Evolutionary conservation across 1,140 invertebrate genomes (phyloP), one percentile per base, ranked within the genome.

Genomic region (Varroa destructor): DNA sequence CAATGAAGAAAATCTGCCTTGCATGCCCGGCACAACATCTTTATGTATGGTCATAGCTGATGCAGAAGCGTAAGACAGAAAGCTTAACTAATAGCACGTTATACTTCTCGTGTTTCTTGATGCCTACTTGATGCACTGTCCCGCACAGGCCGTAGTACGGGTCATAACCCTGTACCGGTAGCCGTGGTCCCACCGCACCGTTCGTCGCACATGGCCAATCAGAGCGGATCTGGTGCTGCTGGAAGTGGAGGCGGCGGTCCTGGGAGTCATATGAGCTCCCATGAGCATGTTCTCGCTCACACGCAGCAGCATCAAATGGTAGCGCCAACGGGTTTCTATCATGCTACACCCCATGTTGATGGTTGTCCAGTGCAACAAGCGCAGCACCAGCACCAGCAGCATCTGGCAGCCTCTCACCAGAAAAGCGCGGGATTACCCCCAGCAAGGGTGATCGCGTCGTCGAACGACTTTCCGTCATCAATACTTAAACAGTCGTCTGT

Each of bases 111-210:
- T 25, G 25, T 42, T 58, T 58, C 14, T 58, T 14, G 57, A 58
- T 8, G 4, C 40, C 37, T 58, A 8, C 3, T 46, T 67, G 3
- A 67, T 46, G 36, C 12, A 2, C n/a, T 40, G 2, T 67, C 37
- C 40, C 61, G 12, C 37, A 12, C 37, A 67, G 61, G 61, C 40
- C 61, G 61, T 40, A 67, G 61, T 37, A 43, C 61, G 14, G 61
- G 61, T 43, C 61, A 67, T 46, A 67, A 67, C 8, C 61, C 61
- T 14, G 61, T 67, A 43, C 61, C 61, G 46, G 61, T 67, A 12
- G 61, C 61, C 40, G 61, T 67, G 61, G 61, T 67, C 40, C 61
- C 61, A n/a, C 61, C 61, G 61, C 61, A 67, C 37, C 61, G 61
- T 43, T 43, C 61, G 46, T 51, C 46, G 46, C 25, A 25, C 25